Conservation (phyloP, 2,888 invertebrate genomes). For the Pocota personata region DNA sequence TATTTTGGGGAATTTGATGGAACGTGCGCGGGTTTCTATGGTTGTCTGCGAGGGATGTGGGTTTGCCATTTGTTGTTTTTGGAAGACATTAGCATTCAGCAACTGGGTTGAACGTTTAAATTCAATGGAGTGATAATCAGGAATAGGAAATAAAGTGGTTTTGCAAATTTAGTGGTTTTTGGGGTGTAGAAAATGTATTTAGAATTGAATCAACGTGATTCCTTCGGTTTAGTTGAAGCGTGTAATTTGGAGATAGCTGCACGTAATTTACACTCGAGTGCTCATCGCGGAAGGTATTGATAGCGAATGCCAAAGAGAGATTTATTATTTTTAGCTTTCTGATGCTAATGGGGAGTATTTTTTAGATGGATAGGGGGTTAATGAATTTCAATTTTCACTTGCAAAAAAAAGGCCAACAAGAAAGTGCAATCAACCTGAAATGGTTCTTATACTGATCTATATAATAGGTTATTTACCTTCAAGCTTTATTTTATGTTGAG, state of each 20-base stretch:
- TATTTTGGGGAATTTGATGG: not conserved
- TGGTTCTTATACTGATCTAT: too few relatives aligned
- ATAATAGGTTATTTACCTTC: too few relatives aligned
- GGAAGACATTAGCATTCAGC: slow-evolving; percentile 19
- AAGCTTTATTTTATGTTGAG: too few relatives aligned
- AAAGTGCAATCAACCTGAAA: too few relatives aligned
- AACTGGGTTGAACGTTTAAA: slow-evolving; percentile 7
- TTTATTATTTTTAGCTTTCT: not conserved
- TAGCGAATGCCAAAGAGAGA: not conserved
- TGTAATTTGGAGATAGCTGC: not conserved
- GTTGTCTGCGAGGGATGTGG: not conserved
- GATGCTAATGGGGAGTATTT: not conserved
- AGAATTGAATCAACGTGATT: not conserved
- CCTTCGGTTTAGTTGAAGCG: not conserved
- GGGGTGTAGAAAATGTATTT: not conserved
- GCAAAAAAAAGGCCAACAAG: too few relatives aligned
- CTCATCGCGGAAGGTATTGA: slow-evolving; percentile 11
- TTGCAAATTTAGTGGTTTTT: slow-evolving; percentile 34
- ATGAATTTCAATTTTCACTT: too few relatives aligned
- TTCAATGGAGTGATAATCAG: slow-evolving; percentile 45
- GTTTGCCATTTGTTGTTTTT: not conserved
- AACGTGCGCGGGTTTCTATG: not conserved
- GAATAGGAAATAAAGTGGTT: slow-evolving; percentile 51
- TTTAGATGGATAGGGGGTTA: too few relatives aligned
- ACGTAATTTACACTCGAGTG: slow-evolving; percentile 29